A percentile compares a stretch with the other conserved stretches of the same genome.
Conservation (phyloP, 2,797 vertebrate genomes). For the Sebastes cheni region DNA sequence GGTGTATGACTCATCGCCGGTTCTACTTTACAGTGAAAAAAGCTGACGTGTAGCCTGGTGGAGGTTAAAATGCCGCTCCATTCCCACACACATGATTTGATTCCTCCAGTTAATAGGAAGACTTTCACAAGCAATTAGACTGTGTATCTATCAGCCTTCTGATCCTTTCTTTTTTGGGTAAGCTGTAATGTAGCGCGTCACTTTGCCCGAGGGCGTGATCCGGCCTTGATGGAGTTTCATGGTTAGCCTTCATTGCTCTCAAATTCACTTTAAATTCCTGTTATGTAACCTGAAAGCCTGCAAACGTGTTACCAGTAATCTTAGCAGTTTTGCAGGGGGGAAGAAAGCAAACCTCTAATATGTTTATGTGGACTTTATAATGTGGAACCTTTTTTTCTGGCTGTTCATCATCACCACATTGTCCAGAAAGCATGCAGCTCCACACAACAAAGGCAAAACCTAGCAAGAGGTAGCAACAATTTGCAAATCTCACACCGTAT, state of each 20-base stretch:
- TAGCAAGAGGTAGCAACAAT: slow-evolving; percentile 7
- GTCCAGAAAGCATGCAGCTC: neutral
- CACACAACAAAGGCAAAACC: slow-evolving; percentile 21
- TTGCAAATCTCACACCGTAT: slow-evolving; percentile 24
- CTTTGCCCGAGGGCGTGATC: slow-evolving; percentile 63
- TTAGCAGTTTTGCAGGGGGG: slow-evolving; percentile 2
- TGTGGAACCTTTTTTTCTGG: neutral
- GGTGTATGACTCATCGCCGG: slow-evolving; percentile 41
- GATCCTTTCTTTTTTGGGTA: slow-evolving; percentile 40
- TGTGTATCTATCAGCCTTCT: slow-evolving; percentile 54
- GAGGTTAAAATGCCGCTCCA: slow-evolving; percentile 60
- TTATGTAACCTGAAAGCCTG: slow-evolving; percentile 28
- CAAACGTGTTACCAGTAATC: slow-evolving; percentile 21
- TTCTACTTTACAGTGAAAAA: slow-evolving; percentile 18
- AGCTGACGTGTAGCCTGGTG: slow-evolving; percentile 17
- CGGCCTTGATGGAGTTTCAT: slow-evolving; percentile 49
- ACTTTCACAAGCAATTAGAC: slow-evolving; percentile 67
- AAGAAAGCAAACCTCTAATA: neutral
- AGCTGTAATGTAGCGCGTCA: slow-evolving; percentile 59
- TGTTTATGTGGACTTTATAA: neutral
- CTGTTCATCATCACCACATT: neutral
- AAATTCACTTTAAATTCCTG: slow-evolving; percentile 39
- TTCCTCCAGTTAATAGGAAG: slow-evolving; percentile 55
- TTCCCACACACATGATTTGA: slow-evolving; percentile 61
- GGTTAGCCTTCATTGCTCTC: slow-evolving; percentile 36